A percentile compares a stretch with the other conserved stretches of the same genome.
phyloP scores from a whole-genome alignment of 2,888 invertebrate genomes.

The Yponomeuta plumbellus region DNA sequence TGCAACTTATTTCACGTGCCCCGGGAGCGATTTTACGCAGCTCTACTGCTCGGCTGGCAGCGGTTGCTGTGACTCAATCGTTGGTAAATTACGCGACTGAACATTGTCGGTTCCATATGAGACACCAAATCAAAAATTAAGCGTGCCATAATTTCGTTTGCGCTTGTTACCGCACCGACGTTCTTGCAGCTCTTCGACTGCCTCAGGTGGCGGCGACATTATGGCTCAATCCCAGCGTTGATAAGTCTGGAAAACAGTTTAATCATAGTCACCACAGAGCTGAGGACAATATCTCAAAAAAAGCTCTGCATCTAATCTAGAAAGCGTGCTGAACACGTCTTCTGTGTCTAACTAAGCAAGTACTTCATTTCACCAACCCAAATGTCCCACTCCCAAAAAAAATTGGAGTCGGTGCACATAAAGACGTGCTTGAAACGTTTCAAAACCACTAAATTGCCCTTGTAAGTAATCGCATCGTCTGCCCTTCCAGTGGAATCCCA shows the following conservation, averaged over 20 bases:
- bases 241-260: conserved; percentile 71
- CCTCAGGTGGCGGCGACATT: conserved; percentile 92
- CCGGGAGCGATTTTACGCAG: conserved; percentile 89
- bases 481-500: conserved; percentile 87
- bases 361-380: no score
- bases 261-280: neutral
- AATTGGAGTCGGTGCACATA: no score
- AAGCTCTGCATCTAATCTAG: no score
- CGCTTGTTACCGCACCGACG: conserved; percentile 91
- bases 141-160: conserved; percentile 54
- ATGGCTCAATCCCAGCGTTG: conserved; percentile 95
- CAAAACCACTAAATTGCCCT: neutral
- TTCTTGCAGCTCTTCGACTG: conserved; percentile 90
- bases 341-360: no score
- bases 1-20: conserved; percentile 85
- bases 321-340: no score
- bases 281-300: no score
- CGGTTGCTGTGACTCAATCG: conserved; percentile 93
- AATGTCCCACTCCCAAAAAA: no score
- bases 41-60: conserved; percentile 94
- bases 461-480: neutral
- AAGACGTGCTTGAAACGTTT: no score
- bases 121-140: no score
- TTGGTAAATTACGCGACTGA: conserved; percentile 82
- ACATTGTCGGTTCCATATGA: no score